These are phyloP conservation scores for Ormia ochracea DNA, from an alignment of 2,888 invertebrate species.

Conservation along the genomic window DNA sequence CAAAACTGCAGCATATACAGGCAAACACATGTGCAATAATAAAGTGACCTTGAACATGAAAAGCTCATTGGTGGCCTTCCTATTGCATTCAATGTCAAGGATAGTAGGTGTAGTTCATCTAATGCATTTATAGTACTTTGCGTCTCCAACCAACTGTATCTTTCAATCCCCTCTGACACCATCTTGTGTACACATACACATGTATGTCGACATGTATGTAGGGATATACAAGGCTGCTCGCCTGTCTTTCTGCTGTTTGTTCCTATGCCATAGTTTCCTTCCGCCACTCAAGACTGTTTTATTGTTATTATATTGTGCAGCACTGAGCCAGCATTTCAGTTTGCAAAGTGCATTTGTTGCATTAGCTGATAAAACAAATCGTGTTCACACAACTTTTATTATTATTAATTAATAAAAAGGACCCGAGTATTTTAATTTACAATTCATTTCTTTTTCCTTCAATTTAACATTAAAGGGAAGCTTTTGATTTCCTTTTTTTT, in stretches of 20 bases:
- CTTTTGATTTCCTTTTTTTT: neutral
- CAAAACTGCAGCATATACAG: neutral
- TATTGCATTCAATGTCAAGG: constrained; percentile 62
- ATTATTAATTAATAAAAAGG: neutral
- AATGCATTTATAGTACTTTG: neutral
- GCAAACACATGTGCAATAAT: constrained; percentile 1
- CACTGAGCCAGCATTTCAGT: neutral
- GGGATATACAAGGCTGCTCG: neutral
- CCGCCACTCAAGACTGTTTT: neutral
- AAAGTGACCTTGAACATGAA: constrained; percentile 70
- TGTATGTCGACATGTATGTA: neutral
- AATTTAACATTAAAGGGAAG: constrained; percentile 1
- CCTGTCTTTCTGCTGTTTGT: neutral
- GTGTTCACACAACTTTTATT: neutral
- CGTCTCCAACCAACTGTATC: neutral
- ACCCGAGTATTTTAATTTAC: neutral
- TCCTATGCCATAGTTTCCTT: neutral
- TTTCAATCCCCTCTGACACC: neutral
- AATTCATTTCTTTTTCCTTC: neutral
- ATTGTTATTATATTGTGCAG: neutral
- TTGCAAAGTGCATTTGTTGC: neutral
- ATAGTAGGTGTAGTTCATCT: constrained; percentile 46
- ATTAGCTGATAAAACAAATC: neutral
- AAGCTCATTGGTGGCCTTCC: constrained; percentile 67
- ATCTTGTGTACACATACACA: too few relatives aligned